Evolutionary conservation across 2,113 vertebrate species (phyloP).

Genomic region (Fukomys damarensis): DNA sequence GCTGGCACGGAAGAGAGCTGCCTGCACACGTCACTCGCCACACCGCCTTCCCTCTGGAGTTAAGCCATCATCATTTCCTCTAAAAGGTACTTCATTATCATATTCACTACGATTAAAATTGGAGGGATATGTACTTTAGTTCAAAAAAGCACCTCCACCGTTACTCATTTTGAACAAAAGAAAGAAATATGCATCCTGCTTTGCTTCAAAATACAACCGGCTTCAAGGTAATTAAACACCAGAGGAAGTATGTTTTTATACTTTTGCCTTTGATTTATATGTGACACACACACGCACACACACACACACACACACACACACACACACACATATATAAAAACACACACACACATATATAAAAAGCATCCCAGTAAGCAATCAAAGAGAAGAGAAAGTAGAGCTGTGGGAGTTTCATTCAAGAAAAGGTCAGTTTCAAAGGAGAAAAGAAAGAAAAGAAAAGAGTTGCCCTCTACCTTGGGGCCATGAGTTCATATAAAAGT

Average conservation of each 20-base stretch:
- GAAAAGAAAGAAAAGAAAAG: not conserved
- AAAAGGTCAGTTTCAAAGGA: not conserved
- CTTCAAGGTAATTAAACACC: not conserved
- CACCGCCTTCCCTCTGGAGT: not conserved
- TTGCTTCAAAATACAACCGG: not conserved
- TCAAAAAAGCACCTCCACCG: not conserved
- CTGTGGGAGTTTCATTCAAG: not conserved
- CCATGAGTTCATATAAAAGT: not conserved
- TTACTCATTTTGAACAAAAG: conserved; percentile 9
- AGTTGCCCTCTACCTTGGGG: not conserved
- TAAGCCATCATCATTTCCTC: not conserved
- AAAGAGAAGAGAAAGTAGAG: not conserved
- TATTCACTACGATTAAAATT: not conserved
- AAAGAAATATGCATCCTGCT: not conserved
- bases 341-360: no score
- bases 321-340: no score
- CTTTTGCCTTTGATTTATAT: not conserved
- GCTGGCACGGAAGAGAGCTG: not conserved
- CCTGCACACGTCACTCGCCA: not conserved
- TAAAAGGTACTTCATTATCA: not conserved
- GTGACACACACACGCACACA: no score
- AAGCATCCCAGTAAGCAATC: not conserved
- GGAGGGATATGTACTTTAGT: not conserved
- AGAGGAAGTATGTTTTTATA: not conserved
- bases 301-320: no score